Evolutionary conservation across 2,888 invertebrate genomes (phyloP), one percentile per base, ranked within the genome.

Genomic region (Amphipyra berbera): DNA sequence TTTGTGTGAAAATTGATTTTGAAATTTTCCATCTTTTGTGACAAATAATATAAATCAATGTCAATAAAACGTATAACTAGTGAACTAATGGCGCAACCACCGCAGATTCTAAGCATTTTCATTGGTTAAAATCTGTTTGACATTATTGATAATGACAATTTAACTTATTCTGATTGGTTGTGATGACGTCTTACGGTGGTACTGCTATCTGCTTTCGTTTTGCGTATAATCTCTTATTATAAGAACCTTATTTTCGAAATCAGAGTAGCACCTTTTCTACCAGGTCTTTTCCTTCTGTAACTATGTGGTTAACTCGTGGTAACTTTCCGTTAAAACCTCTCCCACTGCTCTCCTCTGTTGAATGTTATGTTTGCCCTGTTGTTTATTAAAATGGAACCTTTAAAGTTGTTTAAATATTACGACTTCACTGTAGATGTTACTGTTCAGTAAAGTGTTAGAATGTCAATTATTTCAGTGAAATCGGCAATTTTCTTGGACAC

Each of bases 231-330:
- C 6, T 30, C 2, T 30, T 30, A 30, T 10, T 37, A 7, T 37
- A 10, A 37, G 1, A 37, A 37, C 37, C 12, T 6, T 37, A 10
- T 37, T 37, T 37, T 44, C 44, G 3, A 6, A 64, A 74, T 85
- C 82, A 85, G 82, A 81, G 81, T 77, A 81, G 77, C 82, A 83
- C 76, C 57, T 59, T 53, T 68, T 67, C 55, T 67, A 62, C 65
- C 70, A 72, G 76, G 76, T 79, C 71, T 79, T 78, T 70, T 76
- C 53, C 64, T 69, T 72, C 55, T 78, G 50, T 76, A 71, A 71
- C 62, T 58, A 76, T 88, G 86, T 90, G 87, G 84, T 86, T 90
- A 88, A 89, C 84, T 82, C 76, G 84, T 86, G 83, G 84, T 90
- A 89, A 91, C 88, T 87, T 81, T 73, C 63, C 74, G 71, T 75